These are phyloP conservation scores for Kryptopterus vitreolus DNA, from an alignment of 2,797 vertebrate species.

Conservation along the genomic window DNA sequence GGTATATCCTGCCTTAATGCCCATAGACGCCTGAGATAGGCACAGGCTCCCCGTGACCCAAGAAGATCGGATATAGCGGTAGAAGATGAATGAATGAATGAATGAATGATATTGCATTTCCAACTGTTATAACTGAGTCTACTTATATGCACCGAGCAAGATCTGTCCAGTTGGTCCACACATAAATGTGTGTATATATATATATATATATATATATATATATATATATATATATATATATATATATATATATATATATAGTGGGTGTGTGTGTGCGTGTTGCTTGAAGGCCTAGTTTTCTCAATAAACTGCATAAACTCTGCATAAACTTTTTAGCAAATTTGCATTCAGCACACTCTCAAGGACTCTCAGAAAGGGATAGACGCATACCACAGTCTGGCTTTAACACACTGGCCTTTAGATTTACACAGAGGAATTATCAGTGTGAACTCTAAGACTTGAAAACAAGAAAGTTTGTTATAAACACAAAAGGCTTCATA, in stretches of 20 bases:
- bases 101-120: neutral
- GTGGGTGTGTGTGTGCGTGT: constrained; percentile 8
- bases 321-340: constrained; percentile 1
- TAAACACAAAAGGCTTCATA: neutral
- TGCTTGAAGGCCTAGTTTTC: constrained; percentile 10
- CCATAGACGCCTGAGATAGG: too few species aligned
- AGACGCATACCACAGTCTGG: neutral
- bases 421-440: neutral
- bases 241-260: neutral
- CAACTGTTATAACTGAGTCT: neutral
- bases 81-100: too few species aligned
- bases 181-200: neutral
- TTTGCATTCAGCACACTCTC: constrained; percentile 33
- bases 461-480: neutral
- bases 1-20: too few species aligned
- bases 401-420: neutral
- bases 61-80: too few species aligned
- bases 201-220: neutral
- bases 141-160: neutral
- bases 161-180: neutral
- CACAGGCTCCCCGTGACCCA: too few species aligned
- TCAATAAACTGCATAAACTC: too few species aligned
- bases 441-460: neutral
- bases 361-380: constrained; percentile 25
- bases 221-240: neutral